Conservation (phyloP, 2,888 invertebrate species). For the Cinara cedri region DNA sequence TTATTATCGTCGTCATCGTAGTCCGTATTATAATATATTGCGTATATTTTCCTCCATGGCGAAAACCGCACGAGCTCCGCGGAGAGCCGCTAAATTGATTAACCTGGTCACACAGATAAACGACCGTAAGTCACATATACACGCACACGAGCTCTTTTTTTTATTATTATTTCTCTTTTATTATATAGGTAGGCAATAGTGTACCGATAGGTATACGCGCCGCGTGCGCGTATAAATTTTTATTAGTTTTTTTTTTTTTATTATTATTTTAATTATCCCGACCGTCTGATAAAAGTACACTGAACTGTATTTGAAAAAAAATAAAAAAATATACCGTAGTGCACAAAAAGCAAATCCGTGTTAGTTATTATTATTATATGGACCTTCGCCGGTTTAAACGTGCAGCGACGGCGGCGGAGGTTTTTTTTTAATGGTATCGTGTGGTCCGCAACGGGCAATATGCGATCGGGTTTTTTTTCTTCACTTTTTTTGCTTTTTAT, state of each 20-base stretch:
- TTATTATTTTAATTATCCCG: slow-evolving; percentile 43
- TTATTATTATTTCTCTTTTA: background rate
- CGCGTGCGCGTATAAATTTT: background rate
- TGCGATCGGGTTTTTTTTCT: slow-evolving; percentile 9
- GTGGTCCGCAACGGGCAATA: background rate
- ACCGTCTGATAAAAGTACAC: slow-evolving; percentile 48
- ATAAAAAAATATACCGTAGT: background rate
- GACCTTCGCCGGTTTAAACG: slow-evolving; percentile 24
- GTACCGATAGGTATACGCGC: background rate
- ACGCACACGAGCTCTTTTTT: background rate
- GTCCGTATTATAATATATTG: too few species aligned
- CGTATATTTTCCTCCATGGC: slow-evolving; percentile 3
- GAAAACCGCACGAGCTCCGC: slow-evolving; percentile 7
- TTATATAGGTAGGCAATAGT: background rate
- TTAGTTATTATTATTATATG: slow-evolving; percentile 25
- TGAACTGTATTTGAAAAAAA: slow-evolving; percentile 42
- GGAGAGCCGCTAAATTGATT: slow-evolving; percentile 49
- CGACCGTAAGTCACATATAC: slow-evolving; percentile 43
- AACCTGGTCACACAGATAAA: slow-evolving; percentile 50
- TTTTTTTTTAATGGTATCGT: slow-evolving; percentile 20
- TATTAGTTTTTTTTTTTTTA: background rate
- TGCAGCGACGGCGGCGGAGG: background rate
- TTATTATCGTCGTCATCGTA: background rate
- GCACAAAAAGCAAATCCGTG: slow-evolving; percentile 55
- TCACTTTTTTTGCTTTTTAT: background rate